Base-by-base conservation (phyloP, 2,797 vertebrate genomes). In the Chiroxiphia lanceolata region DNA sequence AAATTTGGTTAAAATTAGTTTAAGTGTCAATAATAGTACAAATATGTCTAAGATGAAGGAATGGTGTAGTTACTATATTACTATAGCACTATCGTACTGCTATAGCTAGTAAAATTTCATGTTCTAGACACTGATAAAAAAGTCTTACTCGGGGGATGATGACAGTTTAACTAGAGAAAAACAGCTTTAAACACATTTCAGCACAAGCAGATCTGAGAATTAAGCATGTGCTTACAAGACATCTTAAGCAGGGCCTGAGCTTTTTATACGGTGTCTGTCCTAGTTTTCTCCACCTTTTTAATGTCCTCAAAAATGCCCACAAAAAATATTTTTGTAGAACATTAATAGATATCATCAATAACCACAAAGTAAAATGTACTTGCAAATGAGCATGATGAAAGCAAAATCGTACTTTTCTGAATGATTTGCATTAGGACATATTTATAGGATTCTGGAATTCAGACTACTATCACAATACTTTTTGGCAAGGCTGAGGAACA, bases 351-450 rank as follows among this genome's bases (percentile, higher is more conserved):
- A 75, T 74, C 53, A 78, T 68, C 72, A 83, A 42, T 47, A 95
- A 64, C 40, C 40, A 75, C 72, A 90, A 64, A 50, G 42, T 42
- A 68, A 85, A 83, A 75, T 78, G 71, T 26, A 90, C 15, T 90
- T 86, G 15, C 50, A 90, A 93, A 86, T 81, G 29, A 81, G 77
- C 90, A 90, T 22, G 12, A 83, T 91, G 57, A 93, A 93, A 93
- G 65, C 20, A 86, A 90, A 88, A 78, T 61, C 68, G 6, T 56
- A 29, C 25, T 53, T 71, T 34, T 86, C 22, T 15, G 9, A 34
- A 60, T 64, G 51, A 83, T 68, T 88, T 68, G 65, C 69, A 83
- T 78, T 96, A 54, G 53, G 61, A 88, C 9, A 38, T 4, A 45
- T 36, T 90, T 88, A 60, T 20, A 86, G 51, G 53, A 70, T 47